Conservation (phyloP, 2,888 invertebrate species). For the Subacronicta megacephala region DNA sequence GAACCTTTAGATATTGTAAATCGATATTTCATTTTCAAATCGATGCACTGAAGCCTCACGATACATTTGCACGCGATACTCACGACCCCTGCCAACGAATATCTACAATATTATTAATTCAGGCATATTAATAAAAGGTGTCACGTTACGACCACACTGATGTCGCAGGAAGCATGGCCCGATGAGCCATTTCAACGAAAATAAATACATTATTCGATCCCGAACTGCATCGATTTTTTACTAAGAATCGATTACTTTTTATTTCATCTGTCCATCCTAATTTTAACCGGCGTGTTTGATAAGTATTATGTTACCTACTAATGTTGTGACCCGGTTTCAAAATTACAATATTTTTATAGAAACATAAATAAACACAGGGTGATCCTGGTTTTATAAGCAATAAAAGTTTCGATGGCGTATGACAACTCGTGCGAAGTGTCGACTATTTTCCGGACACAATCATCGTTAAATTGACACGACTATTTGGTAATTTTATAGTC, state of each 20-base stretch:
- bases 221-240: conserved; percentile 75
- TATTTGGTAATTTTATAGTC: conserved; percentile 58
- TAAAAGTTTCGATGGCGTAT: conserved; percentile 68
- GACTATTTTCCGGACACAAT: conserved; percentile 69
- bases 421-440: conserved; percentile 62
- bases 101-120: conserved; percentile 88
- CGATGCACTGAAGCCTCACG: conserved; percentile 84
- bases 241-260: conserved; percentile 73
- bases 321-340: conserved; percentile 66
- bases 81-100: conserved; percentile 79
- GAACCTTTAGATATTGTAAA: conserved; percentile 69
- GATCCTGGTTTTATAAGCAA: conserved; percentile 70
- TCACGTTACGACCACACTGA: conserved; percentile 87
- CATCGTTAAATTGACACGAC: conserved; percentile 73
- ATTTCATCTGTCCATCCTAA: conserved; percentile 72
- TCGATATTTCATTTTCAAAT: conserved; percentile 81
- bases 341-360: conserved; percentile 63
- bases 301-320: conserved; percentile 66
- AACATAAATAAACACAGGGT: conserved; percentile 63
- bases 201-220: conserved; percentile 79
- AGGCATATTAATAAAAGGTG: conserved; percentile 87
- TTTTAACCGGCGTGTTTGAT: conserved; percentile 59
- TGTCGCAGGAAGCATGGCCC: conserved; percentile 88
- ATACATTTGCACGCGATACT: conserved; percentile 86
- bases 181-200: conserved; percentile 83